Base-by-base conservation (phyloP, 2,888 invertebrate species). In the Chymomyza amoena region DNA sequence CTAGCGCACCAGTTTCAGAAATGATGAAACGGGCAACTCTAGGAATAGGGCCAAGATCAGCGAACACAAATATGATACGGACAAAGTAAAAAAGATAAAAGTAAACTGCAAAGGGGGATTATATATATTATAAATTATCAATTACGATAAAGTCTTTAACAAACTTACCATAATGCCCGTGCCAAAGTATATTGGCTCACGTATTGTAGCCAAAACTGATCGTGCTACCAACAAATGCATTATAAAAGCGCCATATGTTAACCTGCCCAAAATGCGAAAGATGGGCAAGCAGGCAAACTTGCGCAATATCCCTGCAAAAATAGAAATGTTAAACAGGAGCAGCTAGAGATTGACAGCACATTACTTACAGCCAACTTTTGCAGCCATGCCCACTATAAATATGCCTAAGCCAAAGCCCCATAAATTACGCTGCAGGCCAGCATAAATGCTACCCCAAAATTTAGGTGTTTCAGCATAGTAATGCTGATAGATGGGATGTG, bases 381-480 rank as follows among this genome's bases (percentile, higher is more conserved):
- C 75, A 18, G 90, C 76, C 78, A 89, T 80, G 66, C 91, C 91
- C 36, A 91, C 78, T 4, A 90, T 80, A 16, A 88, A 86, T 20
- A 91, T 73, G 45, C 87, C 84, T 52, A 92, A 74, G 6, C 90
- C 91, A 7, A 92, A 77, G 4, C 82, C 91, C 89, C 92, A 92
- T 0, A 89, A 64, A 77, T 91, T 91, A 68, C 91, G 90, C 52
- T 91, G 91, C 2, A 91, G 68, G 0, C 89, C 86, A 68, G 92
- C 91, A 81, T 92, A 93, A n/a, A 92, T 61, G 65, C 89, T 87
- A 10, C 90, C 90, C 77, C 92, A 91, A 65, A 89, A 76, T 13
- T 89, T 69, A 4, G 88, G 87, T 4, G 88, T 82, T 20, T 84
- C 79, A 18, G 82, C 69, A 66, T 83, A 80, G 59, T 88, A 90